These are phyloP conservation scores for Jacana jacana DNA, from an alignment of 2,113 vertebrate species.

Conservation along the genomic window DNA sequence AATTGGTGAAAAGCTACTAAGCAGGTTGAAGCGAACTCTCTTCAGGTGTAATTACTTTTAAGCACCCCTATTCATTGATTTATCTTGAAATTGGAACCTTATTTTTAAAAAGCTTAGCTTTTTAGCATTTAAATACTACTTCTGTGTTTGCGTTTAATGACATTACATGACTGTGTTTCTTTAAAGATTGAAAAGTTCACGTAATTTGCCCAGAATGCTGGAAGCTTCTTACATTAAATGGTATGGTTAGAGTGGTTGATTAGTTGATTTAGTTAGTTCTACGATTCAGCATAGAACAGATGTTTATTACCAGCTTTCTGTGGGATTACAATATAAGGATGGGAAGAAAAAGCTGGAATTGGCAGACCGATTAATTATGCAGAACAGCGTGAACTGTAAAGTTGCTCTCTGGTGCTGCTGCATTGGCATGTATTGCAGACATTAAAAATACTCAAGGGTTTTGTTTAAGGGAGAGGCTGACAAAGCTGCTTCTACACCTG, in stretches of 20 bases:
- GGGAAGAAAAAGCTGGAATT: not conserved
- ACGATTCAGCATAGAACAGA: not conserved
- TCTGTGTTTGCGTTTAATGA: not conserved
- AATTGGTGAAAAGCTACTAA: not conserved
- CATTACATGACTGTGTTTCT: not conserved
- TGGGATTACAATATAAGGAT: not conserved
- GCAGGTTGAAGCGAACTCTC: not conserved
- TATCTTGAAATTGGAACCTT: not conserved
- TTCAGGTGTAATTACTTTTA: not conserved
- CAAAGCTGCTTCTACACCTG: not conserved
- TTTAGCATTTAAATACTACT: not conserved
- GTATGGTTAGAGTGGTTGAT: not conserved
- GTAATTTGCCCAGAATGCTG: not conserved
- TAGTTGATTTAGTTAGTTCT: not conserved
- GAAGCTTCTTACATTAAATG: not conserved
- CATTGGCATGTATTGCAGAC: not conserved
- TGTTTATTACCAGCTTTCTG: conserved; percentile 15
- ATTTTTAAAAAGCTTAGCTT: not conserved
- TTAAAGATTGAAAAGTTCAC: not conserved
- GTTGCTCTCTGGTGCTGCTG: not conserved
- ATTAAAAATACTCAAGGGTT: not conserved
- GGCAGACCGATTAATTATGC: not conserved
- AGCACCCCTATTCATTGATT: not conserved
- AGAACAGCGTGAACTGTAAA: not conserved
- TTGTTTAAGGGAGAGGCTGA: not conserved